Base-by-base conservation (phyloP, 2,888 invertebrate genomes). In the Lycaena phlaeas region DNA sequence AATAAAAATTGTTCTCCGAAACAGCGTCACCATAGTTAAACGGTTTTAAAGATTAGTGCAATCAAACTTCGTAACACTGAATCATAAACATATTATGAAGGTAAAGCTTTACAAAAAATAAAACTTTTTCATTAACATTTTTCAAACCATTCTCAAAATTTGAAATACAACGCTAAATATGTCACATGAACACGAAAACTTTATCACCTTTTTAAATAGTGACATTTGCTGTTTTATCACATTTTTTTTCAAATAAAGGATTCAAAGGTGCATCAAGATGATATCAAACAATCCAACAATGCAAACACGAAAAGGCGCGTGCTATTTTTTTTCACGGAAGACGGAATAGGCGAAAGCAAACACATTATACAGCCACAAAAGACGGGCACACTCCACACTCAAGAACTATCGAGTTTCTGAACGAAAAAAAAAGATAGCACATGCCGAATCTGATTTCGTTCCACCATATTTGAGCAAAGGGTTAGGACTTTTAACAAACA, bases 361-460 rank as follows among this genome's bases (percentile, higher is more conserved):
- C 61, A 69, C 72, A 70, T 66, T 71, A 60, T 61, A 61, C 68
- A 65, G 69, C 64, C 65, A 75, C 75, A 78, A 78, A 68, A 68
- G 74, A 69, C 53, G 54, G 68, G 69, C 77, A 74, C 77, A 76
- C 78, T 75, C 71, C 73, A 64, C 73, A 64, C 68, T 74, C 73
- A 75, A 81, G 79, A 69, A 68, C 65, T 72, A 75, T 84, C 79
- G 61, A 54, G 68, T 84, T 81, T 76, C 82, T 76, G 72, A 22
- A 54, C 64, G 68, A 66, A 70, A 68, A 65, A 64, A 79, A 75
- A 71, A 61, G 66, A 73, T 63, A 75, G 73, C 82, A 81, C 81
- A 84, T 84, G 82, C 70, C 77, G 81, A 84, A 82, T 82, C 79
- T 78, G 81, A 84, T 84, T 81, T 79, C 73, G 53, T 54, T 40